Percentiles rank a stretch among this genome's conserved stretches.
Evolutionary conservation across 2,888 invertebrate species (phyloP).

Genomic region (Mythimna impura): DNA sequence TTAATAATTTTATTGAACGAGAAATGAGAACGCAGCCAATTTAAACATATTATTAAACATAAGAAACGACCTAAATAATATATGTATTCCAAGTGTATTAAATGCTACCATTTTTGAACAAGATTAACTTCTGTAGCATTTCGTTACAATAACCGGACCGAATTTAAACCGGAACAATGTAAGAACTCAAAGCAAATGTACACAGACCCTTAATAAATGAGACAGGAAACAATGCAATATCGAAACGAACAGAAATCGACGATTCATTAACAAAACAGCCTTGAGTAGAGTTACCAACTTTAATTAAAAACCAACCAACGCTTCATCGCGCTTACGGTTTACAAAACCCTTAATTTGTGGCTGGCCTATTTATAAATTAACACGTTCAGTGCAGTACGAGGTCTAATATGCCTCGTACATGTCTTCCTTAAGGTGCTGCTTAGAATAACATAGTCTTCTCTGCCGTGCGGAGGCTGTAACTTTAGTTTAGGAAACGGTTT

Average conservation of each 20-base stretch:
- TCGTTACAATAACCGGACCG: slow-evolving; percentile 47
- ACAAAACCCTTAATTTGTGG: slow-evolving; percentile 84
- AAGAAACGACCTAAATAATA: neutral
- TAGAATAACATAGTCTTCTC: too few species aligned
- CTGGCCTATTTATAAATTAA: slow-evolving; percentile 59
- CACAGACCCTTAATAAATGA: slow-evolving; percentile 67
- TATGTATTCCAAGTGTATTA: neutral
- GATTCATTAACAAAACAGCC: slow-evolving; percentile 84
- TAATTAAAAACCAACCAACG: slow-evolving; percentile 87
- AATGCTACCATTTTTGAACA: slow-evolving; percentile 10
- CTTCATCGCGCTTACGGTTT: slow-evolving; percentile 82
- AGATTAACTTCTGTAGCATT: slow-evolving; percentile 27
- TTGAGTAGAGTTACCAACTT: slow-evolving; percentile 83
- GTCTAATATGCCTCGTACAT: too few species aligned
- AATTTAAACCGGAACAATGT: slow-evolving; percentile 45
- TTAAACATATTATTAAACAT: neutral
- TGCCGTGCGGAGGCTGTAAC: too few species aligned
- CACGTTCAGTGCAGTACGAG: too few species aligned
- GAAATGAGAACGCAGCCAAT: neutral
- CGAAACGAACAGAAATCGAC: slow-evolving; percentile 81
- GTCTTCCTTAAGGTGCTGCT: too few species aligned
- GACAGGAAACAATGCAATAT: slow-evolving; percentile 74
- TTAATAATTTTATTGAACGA: neutral
- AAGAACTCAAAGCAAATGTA: slow-evolving; percentile 59
- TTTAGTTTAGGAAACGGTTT: too few species aligned